These are phyloP conservation scores for Rotaria macrura DNA, from an alignment of 2,888 invertebrate species.

Conservation along the genomic window DNA sequence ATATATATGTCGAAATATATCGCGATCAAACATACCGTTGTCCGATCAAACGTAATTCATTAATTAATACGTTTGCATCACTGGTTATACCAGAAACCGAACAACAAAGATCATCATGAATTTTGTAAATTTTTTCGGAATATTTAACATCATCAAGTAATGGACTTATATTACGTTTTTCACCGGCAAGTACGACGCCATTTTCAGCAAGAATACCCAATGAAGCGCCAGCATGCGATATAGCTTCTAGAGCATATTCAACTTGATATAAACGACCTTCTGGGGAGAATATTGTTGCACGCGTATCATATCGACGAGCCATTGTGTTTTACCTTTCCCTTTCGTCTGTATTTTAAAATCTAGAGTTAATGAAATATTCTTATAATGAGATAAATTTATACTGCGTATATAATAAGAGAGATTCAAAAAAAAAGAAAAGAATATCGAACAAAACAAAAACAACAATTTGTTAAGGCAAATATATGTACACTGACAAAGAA, in stretches of 20 bases:
- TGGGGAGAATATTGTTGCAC: conserved; percentile 99
- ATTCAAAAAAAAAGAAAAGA: not conserved
- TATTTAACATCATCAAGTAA: conserved; percentile 88
- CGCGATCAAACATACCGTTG: conserved; percentile 57
- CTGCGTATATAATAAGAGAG: not conserved
- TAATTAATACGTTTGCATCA: conserved; percentile 94
- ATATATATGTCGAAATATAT: not conserved
- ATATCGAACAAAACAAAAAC: not conserved
- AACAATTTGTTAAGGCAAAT: not conserved
- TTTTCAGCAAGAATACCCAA: conserved; percentile 77
- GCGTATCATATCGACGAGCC: conserved; percentile 97
- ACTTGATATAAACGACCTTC: conserved; percentile 95
- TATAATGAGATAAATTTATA: not conserved
- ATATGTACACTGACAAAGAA: not conserved
- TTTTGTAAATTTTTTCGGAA: conserved; percentile 94
- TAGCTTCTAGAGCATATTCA: conserved; percentile 99
- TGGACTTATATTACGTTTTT: conserved; percentile 90
- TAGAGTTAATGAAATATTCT: not conserved
- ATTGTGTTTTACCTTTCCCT: too few species aligned
- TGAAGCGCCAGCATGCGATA: conserved; percentile 96
- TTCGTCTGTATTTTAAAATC: not conserved
- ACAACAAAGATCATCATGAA: conserved; percentile 94
- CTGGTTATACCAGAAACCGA: conserved; percentile 98
- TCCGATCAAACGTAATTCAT: conserved; percentile 81
- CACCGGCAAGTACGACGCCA: conserved; percentile 92